phyloP scores from a whole-genome alignment of 64 coral and sea anemone genomes.

The Anthopleura sola region DNA sequence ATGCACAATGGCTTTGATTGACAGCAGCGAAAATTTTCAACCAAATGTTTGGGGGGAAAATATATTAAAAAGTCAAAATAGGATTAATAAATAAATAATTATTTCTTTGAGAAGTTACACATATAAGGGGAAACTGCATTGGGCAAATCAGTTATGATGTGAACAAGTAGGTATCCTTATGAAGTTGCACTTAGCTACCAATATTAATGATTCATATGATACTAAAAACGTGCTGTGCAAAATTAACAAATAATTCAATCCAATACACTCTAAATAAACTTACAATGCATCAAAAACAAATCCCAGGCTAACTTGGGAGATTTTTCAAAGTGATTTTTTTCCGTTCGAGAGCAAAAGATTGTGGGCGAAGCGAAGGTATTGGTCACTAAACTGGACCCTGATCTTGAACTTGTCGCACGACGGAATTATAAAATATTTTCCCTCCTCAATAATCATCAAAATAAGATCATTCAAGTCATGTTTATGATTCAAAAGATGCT shows the following conservation, averaged over 20 bases:
- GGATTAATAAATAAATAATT: too few relatives aligned
- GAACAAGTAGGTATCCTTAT: too few relatives aligned
- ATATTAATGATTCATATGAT: too few relatives aligned
- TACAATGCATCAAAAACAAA: not conserved
- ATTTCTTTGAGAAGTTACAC: too few relatives aligned
- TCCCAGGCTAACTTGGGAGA: not conserved
- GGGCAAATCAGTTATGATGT: too few relatives aligned
- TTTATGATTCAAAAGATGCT: not conserved
- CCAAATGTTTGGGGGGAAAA: too few relatives aligned
- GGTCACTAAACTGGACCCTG: not conserved
- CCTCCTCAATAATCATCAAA: not conserved
- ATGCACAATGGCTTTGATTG: too few relatives aligned
- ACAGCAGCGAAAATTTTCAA: too few relatives aligned
- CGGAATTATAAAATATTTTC: not conserved
- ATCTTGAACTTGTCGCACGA: not conserved
- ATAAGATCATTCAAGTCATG: not conserved
- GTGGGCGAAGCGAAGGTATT: not conserved
- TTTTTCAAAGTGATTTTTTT: not conserved
- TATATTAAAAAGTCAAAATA: too few relatives aligned
- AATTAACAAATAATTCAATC: not conserved
- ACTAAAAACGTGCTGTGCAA: not conserved
- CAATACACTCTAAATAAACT: not conserved
- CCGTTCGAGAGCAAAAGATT: not conserved
- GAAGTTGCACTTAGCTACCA: too few relatives aligned
- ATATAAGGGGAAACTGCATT: too few relatives aligned